Evolutionary conservation across 2,888 invertebrate species (phyloP).

Genomic region (Limnephilus rhombicus): DNA sequence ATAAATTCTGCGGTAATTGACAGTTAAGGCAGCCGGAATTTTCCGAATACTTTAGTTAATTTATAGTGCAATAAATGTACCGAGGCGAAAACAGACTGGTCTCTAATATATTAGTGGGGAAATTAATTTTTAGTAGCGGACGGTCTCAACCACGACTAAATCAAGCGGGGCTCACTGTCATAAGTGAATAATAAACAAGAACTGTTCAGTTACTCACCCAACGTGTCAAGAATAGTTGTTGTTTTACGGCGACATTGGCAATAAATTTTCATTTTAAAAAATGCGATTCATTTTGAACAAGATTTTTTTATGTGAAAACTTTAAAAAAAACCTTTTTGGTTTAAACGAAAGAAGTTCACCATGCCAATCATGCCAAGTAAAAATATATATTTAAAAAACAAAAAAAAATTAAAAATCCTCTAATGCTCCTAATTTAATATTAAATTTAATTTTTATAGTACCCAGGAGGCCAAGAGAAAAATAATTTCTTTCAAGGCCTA

Average conservation of each 20-base stretch:
- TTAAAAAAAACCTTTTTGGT: too few species aligned
- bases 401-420: too few species aligned
- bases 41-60: constrained; percentile 44
- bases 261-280: not conserved
- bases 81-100: constrained; percentile 17
- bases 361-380: too few species aligned
- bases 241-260: not conserved
- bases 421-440: too few species aligned
- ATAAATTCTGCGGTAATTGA: constrained; percentile 43
- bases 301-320: too few species aligned
- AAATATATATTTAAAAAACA: too few species aligned
- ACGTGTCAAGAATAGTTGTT: not conserved
- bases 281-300: too few species aligned
- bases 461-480: too few species aligned
- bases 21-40: constrained; percentile 27
- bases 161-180: constrained; percentile 7
- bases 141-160: not conserved
- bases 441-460: too few species aligned
- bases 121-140: constrained; percentile 46
- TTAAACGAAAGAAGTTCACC: too few species aligned
- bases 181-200: not conserved
- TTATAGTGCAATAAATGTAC: constrained; percentile 50
- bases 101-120: constrained; percentile 8
- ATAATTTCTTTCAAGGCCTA: too few species aligned
- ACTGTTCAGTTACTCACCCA: not conserved